These are phyloP conservation scores for Pseudomyrmex sp. DNA, from an alignment of 1,140 invertebrate genomes.

Conservation along the genomic window DNA sequence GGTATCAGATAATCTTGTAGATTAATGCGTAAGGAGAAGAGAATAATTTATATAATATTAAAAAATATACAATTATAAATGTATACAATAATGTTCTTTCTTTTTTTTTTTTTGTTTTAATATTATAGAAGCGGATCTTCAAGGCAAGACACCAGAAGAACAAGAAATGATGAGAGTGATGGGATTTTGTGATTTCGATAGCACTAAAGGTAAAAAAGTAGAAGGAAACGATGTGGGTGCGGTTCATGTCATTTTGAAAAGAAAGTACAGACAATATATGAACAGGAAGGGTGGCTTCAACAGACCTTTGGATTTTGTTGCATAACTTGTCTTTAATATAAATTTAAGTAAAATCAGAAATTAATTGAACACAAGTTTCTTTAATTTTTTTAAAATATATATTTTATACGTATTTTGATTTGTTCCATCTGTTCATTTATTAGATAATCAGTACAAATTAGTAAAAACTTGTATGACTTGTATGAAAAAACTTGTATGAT, in stretches of 20 bases:
- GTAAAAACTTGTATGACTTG: no score
- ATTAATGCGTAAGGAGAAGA: background rate
- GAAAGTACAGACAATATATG: conserved; percentile 99
- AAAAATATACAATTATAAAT: background rate
- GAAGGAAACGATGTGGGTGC: conserved; percentile 96
- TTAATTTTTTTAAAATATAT: no score
- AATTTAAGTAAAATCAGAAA: background rate
- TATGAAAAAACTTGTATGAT: no score
- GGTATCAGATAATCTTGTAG: conserved; percentile 69
- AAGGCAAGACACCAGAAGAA: conserved; percentile 95
- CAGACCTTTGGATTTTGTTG: conserved; percentile 97
- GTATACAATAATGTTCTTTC: background rate
- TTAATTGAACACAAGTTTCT: background rate
- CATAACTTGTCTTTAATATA: conserved; percentile 84
- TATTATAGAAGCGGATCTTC: conserved; percentile 89
- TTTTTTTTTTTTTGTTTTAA: conserved; percentile 8
- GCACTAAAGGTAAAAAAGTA: conserved; percentile 98
- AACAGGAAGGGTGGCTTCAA: conserved; percentile 99
- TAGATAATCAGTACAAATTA: no score
- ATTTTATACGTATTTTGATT: no score
- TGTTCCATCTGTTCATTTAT: no score
- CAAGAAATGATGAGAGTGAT: conserved; percentile 98
- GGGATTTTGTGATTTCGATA: conserved; percentile 98
- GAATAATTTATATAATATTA: background rate
- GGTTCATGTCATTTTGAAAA: conserved; percentile 97